A percentile compares a stretch with the other conserved stretches of the same genome.
phyloP scores from a whole-genome alignment of 2,797 vertebrate genomes.

The Dromococcyx pavoninus region DNA sequence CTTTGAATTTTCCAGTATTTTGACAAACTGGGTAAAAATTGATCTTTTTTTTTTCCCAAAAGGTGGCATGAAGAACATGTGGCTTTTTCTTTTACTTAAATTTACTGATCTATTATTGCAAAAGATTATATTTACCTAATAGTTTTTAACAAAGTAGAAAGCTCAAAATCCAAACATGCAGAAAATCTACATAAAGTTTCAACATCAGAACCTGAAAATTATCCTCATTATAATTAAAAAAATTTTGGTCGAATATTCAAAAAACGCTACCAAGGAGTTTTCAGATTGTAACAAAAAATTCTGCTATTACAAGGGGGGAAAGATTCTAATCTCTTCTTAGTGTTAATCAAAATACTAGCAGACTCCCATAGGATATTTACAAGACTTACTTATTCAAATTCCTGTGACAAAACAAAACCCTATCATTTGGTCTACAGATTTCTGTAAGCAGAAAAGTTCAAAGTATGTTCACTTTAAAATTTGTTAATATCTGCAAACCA shows the following conservation, averaged over 20 bases:
- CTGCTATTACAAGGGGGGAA: background rate
- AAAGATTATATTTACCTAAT: background rate
- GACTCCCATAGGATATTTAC: background rate
- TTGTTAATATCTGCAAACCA: background rate
- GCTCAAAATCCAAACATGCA: background rate
- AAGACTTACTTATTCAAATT: background rate
- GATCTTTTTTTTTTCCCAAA: background rate
- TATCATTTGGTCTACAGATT: background rate
- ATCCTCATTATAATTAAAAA: background rate
- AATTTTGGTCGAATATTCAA: accelerated
- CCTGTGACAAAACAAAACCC: background rate
- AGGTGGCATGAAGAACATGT: background rate
- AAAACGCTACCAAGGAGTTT: background rate
- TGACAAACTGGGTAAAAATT: background rate
- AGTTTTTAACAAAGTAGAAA: background rate
- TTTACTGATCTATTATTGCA: background rate
- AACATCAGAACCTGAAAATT: background rate
- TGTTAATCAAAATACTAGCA: background rate
- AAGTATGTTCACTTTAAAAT: background rate
- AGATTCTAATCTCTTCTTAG: background rate
- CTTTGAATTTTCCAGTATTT: background rate
- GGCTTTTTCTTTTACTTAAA: background rate
- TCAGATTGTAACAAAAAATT: background rate
- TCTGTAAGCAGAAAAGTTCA: background rate
- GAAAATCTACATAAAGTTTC: background rate